Evolutionary conservation across 2,797 vertebrate genomes (phyloP).

Genomic region (Melanotaenia nigrans): DNA sequence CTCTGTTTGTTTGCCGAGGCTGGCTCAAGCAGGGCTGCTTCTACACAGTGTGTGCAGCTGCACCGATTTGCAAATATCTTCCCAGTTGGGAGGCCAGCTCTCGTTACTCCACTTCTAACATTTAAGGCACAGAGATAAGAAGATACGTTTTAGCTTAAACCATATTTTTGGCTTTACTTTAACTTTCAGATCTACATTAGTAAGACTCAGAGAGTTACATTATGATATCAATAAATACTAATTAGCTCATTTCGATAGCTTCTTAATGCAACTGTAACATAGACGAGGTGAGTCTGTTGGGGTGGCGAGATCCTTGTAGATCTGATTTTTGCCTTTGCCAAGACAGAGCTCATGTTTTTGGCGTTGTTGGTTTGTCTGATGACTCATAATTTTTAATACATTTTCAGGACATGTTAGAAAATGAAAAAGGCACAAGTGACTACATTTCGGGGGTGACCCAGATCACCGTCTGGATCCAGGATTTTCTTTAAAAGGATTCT

Average conservation of each 20-base stretch:
- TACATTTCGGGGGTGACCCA: no score
- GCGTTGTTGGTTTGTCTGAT: no score
- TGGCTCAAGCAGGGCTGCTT: conserved; percentile 49
- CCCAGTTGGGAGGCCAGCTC: conserved; percentile 21
- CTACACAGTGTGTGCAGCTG: conserved; percentile 60
- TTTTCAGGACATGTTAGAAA: no score
- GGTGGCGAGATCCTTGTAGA: not conserved
- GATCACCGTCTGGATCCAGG: no score
- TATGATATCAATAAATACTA: not conserved
- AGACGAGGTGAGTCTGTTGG: not conserved
- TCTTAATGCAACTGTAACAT: not conserved
- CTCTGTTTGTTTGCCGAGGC: conserved; percentile 60
- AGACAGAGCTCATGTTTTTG: no score
- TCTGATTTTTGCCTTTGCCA: not conserved
- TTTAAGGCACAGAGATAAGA: conserved; percentile 9
- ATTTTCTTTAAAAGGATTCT: no score
- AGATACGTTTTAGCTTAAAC: conserved; percentile 14
- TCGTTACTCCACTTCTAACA: conserved; percentile 12
- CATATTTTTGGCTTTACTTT: not conserved
- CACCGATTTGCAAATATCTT: conserved; percentile 48
- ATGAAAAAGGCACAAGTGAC: no score
- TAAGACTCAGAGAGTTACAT: conserved; percentile 1
- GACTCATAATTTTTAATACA: no score
- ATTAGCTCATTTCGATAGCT: conserved; percentile 7
- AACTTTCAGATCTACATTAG: not conserved